Base-by-base conservation (phyloP, 2,797 vertebrate species). In the Natrix natrix region DNA sequence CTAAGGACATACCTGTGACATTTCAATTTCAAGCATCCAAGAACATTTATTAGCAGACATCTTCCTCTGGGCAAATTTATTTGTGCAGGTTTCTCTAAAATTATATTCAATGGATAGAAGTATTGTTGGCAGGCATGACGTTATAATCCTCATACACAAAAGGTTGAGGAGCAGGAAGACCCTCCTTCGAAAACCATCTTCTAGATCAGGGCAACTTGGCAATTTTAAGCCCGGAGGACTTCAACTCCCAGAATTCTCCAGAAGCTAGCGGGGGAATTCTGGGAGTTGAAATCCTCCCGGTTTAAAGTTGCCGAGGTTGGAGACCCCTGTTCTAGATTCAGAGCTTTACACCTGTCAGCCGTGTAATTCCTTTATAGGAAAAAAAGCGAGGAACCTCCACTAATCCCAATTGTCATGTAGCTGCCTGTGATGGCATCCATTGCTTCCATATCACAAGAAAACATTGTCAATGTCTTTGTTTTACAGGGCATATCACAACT, bases 401-500 rank as follows among this genome's bases (percentile, higher is more conserved):
- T 12, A 24, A 83, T 83, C 37, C 20, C 37, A 48, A 48, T 12
- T 83, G 37, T 43, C 37, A 10, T 83, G 32, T 43, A 37, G 17
- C 8, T 78, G 69, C 14, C 32, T 78, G 32, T 4, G 32, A 43
- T 37, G 20, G 52, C 22, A 61, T 24, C 7, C 20, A 37, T 32
- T 12, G 37, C 63, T 6, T 28, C 32, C 16, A 43, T 52, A 28
- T 57, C 32, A 12, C n/a, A 87, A 32, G 54, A 56, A 11, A 61
- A 63, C 56, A 8, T 37, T 88, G n/a, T 8, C 8, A 86, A 43
- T 14, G 17, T 94, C 92, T 60, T 88, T 95, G 93, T 94, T 63
- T 92, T 94, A 78, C 83, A 91, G 83, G 91, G 37, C 90, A 90
- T 57, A 52, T 20, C 90, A 61, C 37, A 83, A 3, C 6, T 94